Evolutionary conservation across 2,113 vertebrate genomes (phyloP).

Genomic region (Thalassoma bifasciatum): DNA sequence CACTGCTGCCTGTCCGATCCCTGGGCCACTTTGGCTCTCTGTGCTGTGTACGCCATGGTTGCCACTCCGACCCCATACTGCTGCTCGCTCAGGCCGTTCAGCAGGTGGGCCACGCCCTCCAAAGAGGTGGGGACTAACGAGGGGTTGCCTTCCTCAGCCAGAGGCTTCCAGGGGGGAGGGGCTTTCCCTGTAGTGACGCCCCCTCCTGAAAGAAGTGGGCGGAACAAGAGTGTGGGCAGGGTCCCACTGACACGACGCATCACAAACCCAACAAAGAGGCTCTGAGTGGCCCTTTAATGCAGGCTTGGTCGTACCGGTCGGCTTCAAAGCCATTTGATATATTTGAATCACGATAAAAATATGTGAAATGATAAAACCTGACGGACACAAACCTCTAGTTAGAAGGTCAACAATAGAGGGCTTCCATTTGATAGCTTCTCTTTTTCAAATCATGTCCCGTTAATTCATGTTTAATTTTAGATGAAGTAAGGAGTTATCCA

Average conservation of each 20-base stretch:
- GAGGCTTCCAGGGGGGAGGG: slow-evolving; percentile 87
- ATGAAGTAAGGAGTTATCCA: too few species aligned
- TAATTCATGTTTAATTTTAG: too few species aligned
- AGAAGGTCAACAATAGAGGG: too few species aligned
- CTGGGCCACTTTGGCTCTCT: slow-evolving; percentile 94
- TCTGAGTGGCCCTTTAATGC: slow-evolving; percentile 11
- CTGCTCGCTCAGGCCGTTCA: slow-evolving; percentile 88
- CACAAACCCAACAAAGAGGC: slow-evolving; percentile 54
- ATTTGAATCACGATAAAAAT: too few species aligned
- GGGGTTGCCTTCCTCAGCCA: slow-evolving; percentile 88
- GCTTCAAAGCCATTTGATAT: too few species aligned
- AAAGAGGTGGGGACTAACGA: slow-evolving; percentile 88
- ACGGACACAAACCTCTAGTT: too few species aligned
- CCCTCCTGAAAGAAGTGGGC: slow-evolving; percentile 95
- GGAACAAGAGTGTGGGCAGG: slow-evolving; percentile 90
- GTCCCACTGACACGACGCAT: slow-evolving; percentile 73
- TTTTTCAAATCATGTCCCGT: too few species aligned
- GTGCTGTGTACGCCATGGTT: slow-evolving; percentile 95
- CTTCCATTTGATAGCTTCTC: too few species aligned
- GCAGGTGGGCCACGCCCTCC: slow-evolving; percentile 88
- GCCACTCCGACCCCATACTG: slow-evolving; percentile 92
- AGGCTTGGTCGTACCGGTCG: too few species aligned
- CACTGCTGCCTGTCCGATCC: slow-evolving; percentile 92
- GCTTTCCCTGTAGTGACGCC: slow-evolving; percentile 80
- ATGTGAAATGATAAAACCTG: too few species aligned